These are phyloP conservation scores for Rhadina sibilatrix DNA, from an alignment of 2,113 vertebrate species.

Conservation along the genomic window DNA sequence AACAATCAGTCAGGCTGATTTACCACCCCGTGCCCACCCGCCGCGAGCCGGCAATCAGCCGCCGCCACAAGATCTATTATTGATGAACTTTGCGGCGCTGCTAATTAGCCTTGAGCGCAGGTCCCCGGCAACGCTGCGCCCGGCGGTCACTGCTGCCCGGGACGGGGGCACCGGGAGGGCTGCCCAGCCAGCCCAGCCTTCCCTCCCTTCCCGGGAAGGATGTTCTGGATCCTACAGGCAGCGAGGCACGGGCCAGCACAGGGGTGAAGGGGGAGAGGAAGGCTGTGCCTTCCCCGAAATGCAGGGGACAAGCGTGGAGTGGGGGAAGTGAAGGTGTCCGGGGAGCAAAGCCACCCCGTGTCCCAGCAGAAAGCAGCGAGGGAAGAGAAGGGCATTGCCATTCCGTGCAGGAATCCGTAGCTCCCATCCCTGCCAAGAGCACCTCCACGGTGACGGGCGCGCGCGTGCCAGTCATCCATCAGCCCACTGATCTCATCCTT, in stretches of 20 bases:
- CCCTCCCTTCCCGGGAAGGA: neutral
- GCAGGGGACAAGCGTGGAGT: fast-evolving
- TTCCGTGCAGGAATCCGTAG: fast-evolving
- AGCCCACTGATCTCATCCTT: neutral
- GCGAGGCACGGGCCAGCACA: fast-evolving
- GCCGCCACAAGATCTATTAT: slow-evolving; percentile 78
- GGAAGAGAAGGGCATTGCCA: neutral
- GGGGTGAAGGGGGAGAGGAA: neutral
- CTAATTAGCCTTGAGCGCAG: slow-evolving; percentile 82
- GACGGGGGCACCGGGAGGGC: neutral
- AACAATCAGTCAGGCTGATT: slow-evolving; percentile 73
- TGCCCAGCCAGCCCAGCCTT: neutral
- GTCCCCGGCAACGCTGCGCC: neutral
- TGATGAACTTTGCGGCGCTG: slow-evolving; percentile 82
- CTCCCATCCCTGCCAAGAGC: neutral
- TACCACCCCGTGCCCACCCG: slow-evolving; percentile 67
- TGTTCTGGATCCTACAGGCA: neutral
- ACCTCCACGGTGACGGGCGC: neutral
- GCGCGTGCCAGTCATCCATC: neutral
- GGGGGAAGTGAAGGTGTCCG: neutral
- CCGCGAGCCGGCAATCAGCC: slow-evolving; percentile 78
- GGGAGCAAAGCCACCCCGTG: neutral
- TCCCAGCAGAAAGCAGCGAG: neutral
- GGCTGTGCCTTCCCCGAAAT: neutral
- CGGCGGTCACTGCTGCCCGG: neutral